Evolutionary conservation across 53 echinoderm and acorn worm genomes (phyloP).

Genomic region (Hippasteria phrygiana): DNA sequence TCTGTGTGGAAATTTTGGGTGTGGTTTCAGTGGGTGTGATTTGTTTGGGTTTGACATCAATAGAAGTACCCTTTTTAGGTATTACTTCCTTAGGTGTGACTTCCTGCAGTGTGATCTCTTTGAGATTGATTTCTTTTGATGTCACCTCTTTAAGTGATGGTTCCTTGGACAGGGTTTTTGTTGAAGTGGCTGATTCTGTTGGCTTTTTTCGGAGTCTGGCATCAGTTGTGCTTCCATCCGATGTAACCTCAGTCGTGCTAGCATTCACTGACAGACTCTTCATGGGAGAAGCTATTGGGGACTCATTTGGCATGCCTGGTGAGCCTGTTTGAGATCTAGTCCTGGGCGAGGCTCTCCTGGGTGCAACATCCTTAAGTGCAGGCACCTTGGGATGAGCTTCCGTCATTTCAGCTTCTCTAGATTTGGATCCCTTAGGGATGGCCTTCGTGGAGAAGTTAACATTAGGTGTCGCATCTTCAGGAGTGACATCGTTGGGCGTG

Average conservation of each 20-base stretch:
- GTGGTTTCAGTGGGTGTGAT: not conserved
- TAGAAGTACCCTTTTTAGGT: not conserved
- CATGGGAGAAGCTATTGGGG: not conserved
- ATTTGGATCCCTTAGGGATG: not conserved
- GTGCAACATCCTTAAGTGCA: not conserved
- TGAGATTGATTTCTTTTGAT: not conserved
- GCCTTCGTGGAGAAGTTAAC: not conserved
- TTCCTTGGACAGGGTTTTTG: not conserved
- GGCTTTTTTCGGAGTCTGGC: not conserved
- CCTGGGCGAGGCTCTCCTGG: not conserved
- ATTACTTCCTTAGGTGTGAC: not conserved
- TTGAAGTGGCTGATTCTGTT: not conserved
- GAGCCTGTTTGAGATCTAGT: not conserved
- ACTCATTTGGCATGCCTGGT: not conserved
- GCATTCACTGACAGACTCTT: not conserved
- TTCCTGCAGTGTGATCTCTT: not conserved
- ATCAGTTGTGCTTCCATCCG: not conserved
- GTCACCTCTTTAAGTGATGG: not conserved
- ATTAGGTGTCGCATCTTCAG: not conserved
- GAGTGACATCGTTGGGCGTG: not conserved
- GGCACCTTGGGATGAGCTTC: not conserved
- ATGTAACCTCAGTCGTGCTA: not conserved
- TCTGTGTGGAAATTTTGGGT: not conserved
- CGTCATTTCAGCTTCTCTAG: not conserved
- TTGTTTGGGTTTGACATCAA: not conserved